Evolutionary conservation across 2,797 vertebrate species (phyloP).

Genomic region (Falco naumanni): DNA sequence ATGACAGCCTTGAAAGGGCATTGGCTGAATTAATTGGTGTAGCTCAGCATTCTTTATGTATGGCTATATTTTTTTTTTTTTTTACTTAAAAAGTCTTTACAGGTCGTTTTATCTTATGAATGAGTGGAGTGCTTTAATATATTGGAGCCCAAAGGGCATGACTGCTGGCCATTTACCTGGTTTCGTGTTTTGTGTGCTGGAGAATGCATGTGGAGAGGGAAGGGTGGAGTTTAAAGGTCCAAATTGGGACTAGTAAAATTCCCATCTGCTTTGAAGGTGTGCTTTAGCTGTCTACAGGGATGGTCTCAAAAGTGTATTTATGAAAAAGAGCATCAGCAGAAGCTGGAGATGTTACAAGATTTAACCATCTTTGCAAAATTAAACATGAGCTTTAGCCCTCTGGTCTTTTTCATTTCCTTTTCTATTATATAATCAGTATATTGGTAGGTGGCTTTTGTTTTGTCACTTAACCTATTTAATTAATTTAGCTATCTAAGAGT

Average conservation of each 20-base stretch:
- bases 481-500: slow-evolving; percentile 56
- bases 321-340: slow-evolving; percentile 17
- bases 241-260: background rate
- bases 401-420: slow-evolving; percentile 33
- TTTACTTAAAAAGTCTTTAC: background rate
- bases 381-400: slow-evolving; percentile 1
- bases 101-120: background rate
- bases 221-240: background rate
- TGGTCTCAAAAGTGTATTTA: slow-evolving; percentile 23
- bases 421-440: background rate
- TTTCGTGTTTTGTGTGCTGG: background rate
- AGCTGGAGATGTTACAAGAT: background rate
- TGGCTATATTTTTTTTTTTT: background rate
- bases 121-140: background rate
- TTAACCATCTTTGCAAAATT: slow-evolving; percentile 17
- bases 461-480: slow-evolving; percentile 59
- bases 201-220: background rate
- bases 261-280: slow-evolving; percentile 7
- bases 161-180: background rate
- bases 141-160: background rate
- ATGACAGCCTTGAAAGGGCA: background rate
- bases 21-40: background rate
- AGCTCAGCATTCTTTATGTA: background rate
- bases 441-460: slow-evolving; percentile 53
- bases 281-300: background rate